Percentiles rank a stretch among this genome's conserved stretches.
Conservation (phyloP, 1,140 invertebrate genomes). For the Drosophila sp. region DNA sequence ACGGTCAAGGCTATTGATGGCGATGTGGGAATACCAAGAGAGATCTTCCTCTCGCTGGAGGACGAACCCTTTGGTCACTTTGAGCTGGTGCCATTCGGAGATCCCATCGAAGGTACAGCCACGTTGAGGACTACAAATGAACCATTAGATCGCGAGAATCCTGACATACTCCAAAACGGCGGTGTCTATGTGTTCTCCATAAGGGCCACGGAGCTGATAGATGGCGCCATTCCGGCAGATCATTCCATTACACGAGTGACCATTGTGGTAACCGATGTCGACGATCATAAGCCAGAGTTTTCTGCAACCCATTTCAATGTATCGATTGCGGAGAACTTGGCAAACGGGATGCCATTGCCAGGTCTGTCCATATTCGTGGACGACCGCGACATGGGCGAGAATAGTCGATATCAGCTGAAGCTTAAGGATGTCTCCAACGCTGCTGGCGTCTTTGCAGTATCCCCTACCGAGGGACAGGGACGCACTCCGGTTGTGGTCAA, state of each 20-base stretch:
- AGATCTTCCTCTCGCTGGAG: slow-evolving; percentile 88
- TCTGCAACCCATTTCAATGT: slow-evolving; percentile 88
- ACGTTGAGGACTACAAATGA: slow-evolving; percentile 88
- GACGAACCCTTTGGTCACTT: slow-evolving; percentile 90
- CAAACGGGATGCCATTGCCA: slow-evolving; percentile 88
- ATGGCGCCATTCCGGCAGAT: slow-evolving; percentile 89
- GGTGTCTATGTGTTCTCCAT: slow-evolving; percentile 91
- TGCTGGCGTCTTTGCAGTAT: slow-evolving; percentile 88
- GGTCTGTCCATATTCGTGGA: slow-evolving; percentile 91
- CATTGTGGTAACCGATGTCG: slow-evolving; percentile 92
- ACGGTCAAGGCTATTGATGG: slow-evolving; percentile 90
- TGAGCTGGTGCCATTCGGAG: slow-evolving; percentile 86
- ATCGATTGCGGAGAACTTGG: slow-evolving; percentile 91
- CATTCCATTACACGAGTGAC: slow-evolving; percentile 89
- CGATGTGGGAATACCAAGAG: slow-evolving; percentile 89
- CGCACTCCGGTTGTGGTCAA: slow-evolving; percentile 91
- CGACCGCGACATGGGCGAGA: slow-evolving; percentile 91
- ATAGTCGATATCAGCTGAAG: slow-evolving; percentile 89
- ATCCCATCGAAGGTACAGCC: slow-evolving; percentile 85
- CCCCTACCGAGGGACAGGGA: slow-evolving; percentile 88
- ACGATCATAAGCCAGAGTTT: slow-evolving; percentile 93
- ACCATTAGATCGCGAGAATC: slow-evolving; percentile 90
- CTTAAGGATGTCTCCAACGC: slow-evolving; percentile 88
- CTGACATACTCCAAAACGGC: slow-evolving; percentile 89
- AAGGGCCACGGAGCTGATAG: slow-evolving; percentile 90